Evolutionary conservation across 2,888 invertebrate species (phyloP).

Genomic region (Idaea aversata): DNA sequence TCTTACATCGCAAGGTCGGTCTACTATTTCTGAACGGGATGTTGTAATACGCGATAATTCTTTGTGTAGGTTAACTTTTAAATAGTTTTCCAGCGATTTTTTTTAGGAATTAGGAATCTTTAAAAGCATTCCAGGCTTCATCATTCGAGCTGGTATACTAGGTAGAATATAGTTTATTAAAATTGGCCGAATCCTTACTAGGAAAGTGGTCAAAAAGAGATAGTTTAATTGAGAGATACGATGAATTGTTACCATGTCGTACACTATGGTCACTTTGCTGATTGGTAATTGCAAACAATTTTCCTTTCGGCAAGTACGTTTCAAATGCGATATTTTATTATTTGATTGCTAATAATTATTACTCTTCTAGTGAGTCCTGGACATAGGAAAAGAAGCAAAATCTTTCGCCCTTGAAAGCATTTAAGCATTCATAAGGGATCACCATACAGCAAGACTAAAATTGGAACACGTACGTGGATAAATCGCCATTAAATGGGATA

Average conservation of each 20-base stretch:
- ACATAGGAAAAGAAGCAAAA: not conserved
- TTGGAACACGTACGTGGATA: not conserved
- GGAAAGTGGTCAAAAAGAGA: no score
- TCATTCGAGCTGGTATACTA: no score
- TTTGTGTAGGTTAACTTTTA: slow-evolving; percentile 14
- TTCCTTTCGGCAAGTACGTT: no score
- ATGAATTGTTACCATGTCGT: no score
- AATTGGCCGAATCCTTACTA: no score
- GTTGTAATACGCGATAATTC: slow-evolving; percentile 54
- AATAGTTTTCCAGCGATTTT: not conserved
- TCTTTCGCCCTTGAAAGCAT: not conserved
- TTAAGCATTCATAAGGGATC: not conserved
- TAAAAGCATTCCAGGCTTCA: no score
- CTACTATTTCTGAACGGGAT: slow-evolving; percentile 58
- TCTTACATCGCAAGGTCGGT: slow-evolving; percentile 46
- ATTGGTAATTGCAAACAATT: no score
- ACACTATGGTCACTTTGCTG: no score
- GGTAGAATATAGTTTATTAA: no score
- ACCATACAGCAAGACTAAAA: not conserved
- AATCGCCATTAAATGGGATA: not conserved
- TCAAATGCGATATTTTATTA: not conserved
- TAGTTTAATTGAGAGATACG: no score
- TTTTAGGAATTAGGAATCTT: not conserved
- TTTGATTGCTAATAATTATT: not conserved
- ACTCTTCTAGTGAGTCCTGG: no score